phyloP scores from a whole-genome alignment of 2,797 vertebrate genomes.

The Anabas testudineus region DNA sequence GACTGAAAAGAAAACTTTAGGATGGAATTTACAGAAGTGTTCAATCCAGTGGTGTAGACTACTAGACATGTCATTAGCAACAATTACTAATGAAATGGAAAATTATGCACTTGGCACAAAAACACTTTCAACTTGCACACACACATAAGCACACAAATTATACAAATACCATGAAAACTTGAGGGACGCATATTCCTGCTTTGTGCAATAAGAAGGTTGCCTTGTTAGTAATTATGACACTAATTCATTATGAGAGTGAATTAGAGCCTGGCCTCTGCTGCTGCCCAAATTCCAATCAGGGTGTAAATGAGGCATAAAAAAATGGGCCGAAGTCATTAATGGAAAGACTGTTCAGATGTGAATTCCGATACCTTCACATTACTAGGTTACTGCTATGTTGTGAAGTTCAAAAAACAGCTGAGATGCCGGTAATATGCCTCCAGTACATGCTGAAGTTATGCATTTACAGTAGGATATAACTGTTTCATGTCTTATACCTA shows the following conservation, averaged over 20 bases:
- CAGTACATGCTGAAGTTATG: too few species aligned
- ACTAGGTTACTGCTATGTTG: constrained; percentile 17
- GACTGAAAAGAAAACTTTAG: constrained; percentile 44
- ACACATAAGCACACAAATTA: constrained; percentile 51
- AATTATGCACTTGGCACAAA: constrained; percentile 52
- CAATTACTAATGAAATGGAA: constrained; percentile 74
- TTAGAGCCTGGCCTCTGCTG: constrained; percentile 76
- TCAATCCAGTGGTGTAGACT: constrained; percentile 56
- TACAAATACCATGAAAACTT: constrained; percentile 47
- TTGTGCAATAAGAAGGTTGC: constrained; percentile 73
- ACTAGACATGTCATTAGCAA: constrained; percentile 74
- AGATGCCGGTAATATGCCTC: too few species aligned
- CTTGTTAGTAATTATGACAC: constrained; percentile 81
- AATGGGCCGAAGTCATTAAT: constrained; percentile 69
- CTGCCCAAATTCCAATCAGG: constrained; percentile 78
- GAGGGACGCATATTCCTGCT: constrained; percentile 47
- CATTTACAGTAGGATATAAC: too few species aligned
- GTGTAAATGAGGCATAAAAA: constrained; percentile 82
- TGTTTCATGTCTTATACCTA: too few species aligned
- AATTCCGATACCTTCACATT: constrained; percentile 59
- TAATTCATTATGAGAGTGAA: constrained; percentile 82
- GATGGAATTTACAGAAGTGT: constrained; percentile 49
- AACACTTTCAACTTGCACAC: constrained; percentile 28
- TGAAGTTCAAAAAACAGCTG: too few species aligned
- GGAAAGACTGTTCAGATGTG: constrained; percentile 62